Evolutionary conservation across 2,888 invertebrate species (phyloP).

Genomic region (Drosophila kuntzei): DNA sequence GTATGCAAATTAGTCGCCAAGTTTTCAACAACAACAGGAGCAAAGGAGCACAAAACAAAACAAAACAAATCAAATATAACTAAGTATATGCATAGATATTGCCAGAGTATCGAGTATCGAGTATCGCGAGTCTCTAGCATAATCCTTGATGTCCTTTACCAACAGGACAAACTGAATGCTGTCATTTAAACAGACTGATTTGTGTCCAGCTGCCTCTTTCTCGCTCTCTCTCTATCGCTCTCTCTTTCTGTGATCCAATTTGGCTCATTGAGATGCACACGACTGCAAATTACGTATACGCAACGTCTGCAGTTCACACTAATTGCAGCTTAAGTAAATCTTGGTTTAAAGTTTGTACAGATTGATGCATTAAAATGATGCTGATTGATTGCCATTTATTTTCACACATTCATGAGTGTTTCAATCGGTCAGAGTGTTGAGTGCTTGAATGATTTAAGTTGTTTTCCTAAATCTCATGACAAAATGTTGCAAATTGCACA

Average conservation of each 20-base stretch:
- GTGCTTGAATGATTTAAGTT: background rate
- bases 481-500: background rate
- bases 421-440: background rate
- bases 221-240: background rate
- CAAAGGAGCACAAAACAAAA: background rate
- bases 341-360: background rate
- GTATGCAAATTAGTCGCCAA: constrained; percentile 42
- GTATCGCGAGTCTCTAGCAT: background rate
- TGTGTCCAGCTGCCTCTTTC: background rate
- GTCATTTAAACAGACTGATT: background rate
- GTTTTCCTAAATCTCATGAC: no score
- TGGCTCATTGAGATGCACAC: background rate
- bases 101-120: background rate
- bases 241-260: constrained; percentile 3
- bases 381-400: constrained; percentile 2
- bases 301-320: constrained; percentile 2
- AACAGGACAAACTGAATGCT: background rate
- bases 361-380: background rate
- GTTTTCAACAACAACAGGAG: constrained; percentile 13
- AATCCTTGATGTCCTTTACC: background rate
- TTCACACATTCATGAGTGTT: constrained; percentile 1
- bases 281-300: constrained; percentile 44
- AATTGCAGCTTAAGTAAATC: constrained; percentile 14
- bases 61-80: constrained; percentile 1
- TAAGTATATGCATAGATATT: constrained; percentile 21